Base-by-base conservation (phyloP, 2,113 vertebrate genomes). In the Cettia cetti region DNA sequence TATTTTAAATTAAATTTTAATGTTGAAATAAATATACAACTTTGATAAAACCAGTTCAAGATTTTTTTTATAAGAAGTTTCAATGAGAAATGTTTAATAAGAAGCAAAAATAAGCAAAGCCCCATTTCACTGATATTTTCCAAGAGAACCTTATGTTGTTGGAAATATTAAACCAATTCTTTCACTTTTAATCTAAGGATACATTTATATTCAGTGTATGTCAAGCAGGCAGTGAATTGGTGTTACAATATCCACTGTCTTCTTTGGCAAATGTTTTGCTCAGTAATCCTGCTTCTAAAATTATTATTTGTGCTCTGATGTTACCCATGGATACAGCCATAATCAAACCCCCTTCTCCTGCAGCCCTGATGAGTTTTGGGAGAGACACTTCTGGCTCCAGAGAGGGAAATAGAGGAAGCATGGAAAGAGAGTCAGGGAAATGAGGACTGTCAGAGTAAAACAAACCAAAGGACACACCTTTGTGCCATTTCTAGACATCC, bases 1-100 rank as follows among this genome's bases (percentile, higher is more conserved):
- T 93, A 84, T 60, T 91, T 92, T 33, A 86, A 86, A 74, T 81
- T 71, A 84, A 94, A 94, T 27, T 90, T 82, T 79, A 68, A 85
- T 89, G 53, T 53, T 9, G 10, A 95, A 89, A 86, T 63, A 89
- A 91, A 35, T 56, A 87, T 31, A 86, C 26, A 56, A 49, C 85
- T 94, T 94, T 90, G 61, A 79, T 82, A 90, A 89, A 92, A 13
- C 24, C 40, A 52, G 40, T 68, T 85, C 35, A 60, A 75, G 33
- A 28, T 40, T 12, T 78, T 90, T 89, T 87, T 82, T 40, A 84
- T 40, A 84, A 64, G 27, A 75, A 65, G 80, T 49, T 65, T 81
- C 75, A 81, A 60, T 80, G 31, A 83, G 8, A 37, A 28, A 45
- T 59, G 20, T 57, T 83, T 86, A 64, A 47, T 80, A 44, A 60